These are phyloP conservation scores for Luscinia luscinia DNA, from an alignment of 2,797 vertebrate species.

Conservation along the genomic window DNA sequence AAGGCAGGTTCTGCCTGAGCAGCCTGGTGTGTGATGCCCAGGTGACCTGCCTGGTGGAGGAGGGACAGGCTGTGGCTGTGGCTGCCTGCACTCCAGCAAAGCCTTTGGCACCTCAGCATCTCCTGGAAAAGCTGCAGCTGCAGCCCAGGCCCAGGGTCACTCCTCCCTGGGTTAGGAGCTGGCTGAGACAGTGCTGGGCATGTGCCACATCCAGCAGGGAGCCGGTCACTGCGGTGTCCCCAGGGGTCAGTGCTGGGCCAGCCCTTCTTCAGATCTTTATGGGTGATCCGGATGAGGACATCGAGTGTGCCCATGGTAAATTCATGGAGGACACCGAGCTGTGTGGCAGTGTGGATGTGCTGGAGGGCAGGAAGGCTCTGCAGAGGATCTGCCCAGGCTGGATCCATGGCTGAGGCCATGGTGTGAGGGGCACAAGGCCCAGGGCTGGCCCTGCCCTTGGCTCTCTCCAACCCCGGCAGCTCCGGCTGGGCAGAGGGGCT, in stretches of 20 bases:
- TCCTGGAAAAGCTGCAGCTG: background rate
- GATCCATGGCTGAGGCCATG: background rate
- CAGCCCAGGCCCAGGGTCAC: background rate
- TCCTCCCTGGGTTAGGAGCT: background rate
- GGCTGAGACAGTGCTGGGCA: background rate
- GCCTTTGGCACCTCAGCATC: accelerated
- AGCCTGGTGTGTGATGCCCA: no score
- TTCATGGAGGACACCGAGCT: accelerated
- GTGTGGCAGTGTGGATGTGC: background rate
- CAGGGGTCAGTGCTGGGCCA: background rate
- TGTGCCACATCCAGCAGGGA: background rate
- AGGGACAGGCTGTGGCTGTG: background rate
- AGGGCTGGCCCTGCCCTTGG: background rate
- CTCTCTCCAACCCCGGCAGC: background rate
- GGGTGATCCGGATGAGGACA: background rate
- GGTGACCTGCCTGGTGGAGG: background rate
- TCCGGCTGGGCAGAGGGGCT: background rate
- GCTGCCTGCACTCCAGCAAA: background rate
- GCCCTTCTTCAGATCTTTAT: background rate
- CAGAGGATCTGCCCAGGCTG: background rate
- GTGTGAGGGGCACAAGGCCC: background rate
- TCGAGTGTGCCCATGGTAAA: accelerated
- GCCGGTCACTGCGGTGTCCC: no score
- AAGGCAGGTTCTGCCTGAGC: background rate
- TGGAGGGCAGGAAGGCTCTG: background rate